These are phyloP conservation scores for Shargacucullia verbasci DNA, from an alignment of 2,888 invertebrate species.

Conservation along the genomic window DNA sequence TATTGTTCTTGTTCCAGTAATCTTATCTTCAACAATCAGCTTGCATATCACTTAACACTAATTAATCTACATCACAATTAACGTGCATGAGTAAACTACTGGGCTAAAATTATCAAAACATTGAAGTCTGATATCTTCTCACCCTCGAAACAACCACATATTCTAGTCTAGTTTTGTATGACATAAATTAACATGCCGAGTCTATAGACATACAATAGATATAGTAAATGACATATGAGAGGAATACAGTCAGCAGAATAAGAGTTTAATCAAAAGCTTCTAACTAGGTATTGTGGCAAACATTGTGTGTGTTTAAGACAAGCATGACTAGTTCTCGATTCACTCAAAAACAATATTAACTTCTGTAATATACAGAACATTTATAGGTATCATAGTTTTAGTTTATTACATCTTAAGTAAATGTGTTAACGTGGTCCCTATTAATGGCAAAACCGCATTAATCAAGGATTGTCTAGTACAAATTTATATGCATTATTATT, in stretches of 20 bases:
- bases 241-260: conserved; percentile 36
- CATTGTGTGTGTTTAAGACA: conserved; percentile 42
- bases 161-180: conserved; percentile 7
- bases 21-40: conserved; percentile 42
- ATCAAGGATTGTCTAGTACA: conserved; percentile 45
- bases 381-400: conserved; percentile 27
- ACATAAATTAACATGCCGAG: conserved; percentile 30
- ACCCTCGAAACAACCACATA: conserved; percentile 6
- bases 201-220: conserved; percentile 29
- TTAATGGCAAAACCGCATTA: conserved; percentile 23
- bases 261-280: conserved; percentile 29
- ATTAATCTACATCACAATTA: conserved; percentile 34
- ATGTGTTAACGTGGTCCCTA: conserved; percentile 22
- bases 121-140: conserved; percentile 15
- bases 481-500: conserved; percentile 40
- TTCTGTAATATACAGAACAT: conserved; percentile 31
- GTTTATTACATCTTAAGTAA: conserved; percentile 25
- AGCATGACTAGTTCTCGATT: conserved; percentile 49
- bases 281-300: conserved; percentile 32
- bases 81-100: conserved; percentile 41
- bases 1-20: conserved; percentile 31
- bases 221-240: conserved; percentile 30
- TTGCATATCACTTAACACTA: conserved; percentile 26
- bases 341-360: conserved; percentile 20
- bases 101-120: conserved; percentile 28